phyloP scores from a whole-genome alignment of 2,888 invertebrate genomes.

The Pelosia muscerda region DNA sequence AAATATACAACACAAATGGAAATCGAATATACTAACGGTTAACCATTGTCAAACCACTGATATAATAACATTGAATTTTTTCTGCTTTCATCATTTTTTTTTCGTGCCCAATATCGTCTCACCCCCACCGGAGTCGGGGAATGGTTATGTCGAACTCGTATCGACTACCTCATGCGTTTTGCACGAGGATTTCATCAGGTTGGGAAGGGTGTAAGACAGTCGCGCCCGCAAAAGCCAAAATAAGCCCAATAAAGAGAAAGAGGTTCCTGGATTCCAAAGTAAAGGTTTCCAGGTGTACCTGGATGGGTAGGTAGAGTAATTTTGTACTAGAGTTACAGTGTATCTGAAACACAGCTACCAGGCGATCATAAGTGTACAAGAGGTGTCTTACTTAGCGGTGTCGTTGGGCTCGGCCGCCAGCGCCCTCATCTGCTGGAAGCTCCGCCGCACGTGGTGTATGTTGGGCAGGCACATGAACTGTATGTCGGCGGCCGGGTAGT shows the following conservation, averaged over 20 bases:
- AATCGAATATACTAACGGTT: no score
- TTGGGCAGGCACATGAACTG: conserved; percentile 99
- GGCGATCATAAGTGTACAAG: not conserved
- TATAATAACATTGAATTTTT: no score
- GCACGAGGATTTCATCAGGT: no score
- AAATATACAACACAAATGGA: not conserved
- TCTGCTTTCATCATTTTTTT: no score
- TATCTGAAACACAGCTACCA: not conserved
- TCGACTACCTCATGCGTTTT: no score
- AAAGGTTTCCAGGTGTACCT: no score
- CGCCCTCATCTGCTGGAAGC: conserved; percentile 95
- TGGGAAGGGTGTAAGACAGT: not conserved
- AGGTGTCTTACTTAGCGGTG: conserved; percentile 89
- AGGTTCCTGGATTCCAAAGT: no score
- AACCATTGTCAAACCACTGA: no score
- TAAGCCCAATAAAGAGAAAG: not conserved
- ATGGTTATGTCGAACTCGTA: no score
- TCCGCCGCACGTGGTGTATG: conserved; percentile 97
- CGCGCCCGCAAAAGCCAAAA: not conserved
- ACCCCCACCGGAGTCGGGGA: no score
- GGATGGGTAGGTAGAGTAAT: not conserved
- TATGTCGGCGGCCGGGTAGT: conserved; percentile 97
- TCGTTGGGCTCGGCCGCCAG: conserved; percentile 93
- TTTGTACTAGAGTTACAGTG: not conserved
- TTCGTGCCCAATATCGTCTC: no score